A percentile compares a stretch with the other conserved stretches of the same genome.
Conservation (phyloP, 2,888 invertebrate genomes). For the Orchestes rusci region DNA sequence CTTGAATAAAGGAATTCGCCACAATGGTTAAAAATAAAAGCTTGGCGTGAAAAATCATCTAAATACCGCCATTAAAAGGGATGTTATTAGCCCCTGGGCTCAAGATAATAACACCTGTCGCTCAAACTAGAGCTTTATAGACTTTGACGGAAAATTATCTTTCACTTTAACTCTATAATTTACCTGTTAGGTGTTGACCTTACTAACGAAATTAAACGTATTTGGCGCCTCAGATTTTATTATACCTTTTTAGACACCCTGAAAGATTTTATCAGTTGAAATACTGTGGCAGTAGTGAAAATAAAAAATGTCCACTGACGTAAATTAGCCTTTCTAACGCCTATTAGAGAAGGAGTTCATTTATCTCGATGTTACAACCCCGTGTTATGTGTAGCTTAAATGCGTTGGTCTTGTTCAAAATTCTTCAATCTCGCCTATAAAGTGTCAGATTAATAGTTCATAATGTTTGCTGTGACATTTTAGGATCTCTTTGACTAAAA, state of each 20-base stretch:
- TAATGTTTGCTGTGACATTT: too few species aligned
- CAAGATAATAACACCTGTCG: too few species aligned
- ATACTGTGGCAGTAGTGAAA: slow-evolving; percentile 11
- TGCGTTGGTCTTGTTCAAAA: slow-evolving; percentile 15
- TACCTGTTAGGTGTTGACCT: slow-evolving; percentile 20
- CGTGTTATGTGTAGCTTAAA: slow-evolving; percentile 10
- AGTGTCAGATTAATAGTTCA: slow-evolving; percentile 18
- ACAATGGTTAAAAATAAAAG: too few species aligned
- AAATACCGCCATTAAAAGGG: too few species aligned
- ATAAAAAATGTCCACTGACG: slow-evolving; percentile 19
- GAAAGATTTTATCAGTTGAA: slow-evolving; percentile 12
- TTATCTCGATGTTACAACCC: slow-evolving; percentile 17
- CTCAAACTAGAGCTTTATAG: slow-evolving; percentile 4
- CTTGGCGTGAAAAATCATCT: too few species aligned
- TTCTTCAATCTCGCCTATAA: slow-evolving; percentile 10
- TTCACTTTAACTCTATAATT: slow-evolving; percentile 26
- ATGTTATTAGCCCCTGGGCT: too few species aligned
- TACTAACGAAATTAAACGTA: slow-evolving; percentile 16
- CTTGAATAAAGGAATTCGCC: too few species aligned
- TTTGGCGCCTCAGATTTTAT: slow-evolving; percentile 16
- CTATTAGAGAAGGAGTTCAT: slow-evolving; percentile 9
- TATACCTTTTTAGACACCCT: slow-evolving; percentile 6
- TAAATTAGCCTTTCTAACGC: slow-evolving; percentile 13
- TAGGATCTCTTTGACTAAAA: slow-evolving; percentile 5
- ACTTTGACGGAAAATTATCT: slow-evolving; percentile 24